Percentiles rank a stretch among this genome's conserved stretches.
These are phyloP conservation scores for Pentamera pediparva DNA, from an alignment of 53 echinoderm and acorn worm genomes.

Conservation along the genomic window DNA sequence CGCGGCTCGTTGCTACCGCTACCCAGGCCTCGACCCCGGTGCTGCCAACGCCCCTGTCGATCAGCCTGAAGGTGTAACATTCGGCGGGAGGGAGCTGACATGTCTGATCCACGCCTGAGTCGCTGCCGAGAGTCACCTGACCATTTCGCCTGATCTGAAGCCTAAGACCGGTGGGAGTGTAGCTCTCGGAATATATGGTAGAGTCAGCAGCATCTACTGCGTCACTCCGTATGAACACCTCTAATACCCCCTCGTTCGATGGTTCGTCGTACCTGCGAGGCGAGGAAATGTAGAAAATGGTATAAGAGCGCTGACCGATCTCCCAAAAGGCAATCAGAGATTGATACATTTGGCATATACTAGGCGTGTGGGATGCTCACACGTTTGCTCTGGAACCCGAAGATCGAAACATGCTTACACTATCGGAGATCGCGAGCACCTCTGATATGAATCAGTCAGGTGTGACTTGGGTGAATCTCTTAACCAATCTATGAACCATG, in stretches of 20 bases:
- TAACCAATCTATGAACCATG: no score
- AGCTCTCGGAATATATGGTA: not conserved
- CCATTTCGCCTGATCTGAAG: not conserved
- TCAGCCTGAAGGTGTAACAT: not conserved
- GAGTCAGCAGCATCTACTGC: not conserved
- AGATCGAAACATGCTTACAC: constrained; percentile 53
- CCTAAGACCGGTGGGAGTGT: not conserved
- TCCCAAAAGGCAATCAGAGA: no score
- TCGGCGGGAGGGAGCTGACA: constrained; percentile 13
- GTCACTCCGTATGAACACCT: not conserved
- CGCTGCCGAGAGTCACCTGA: not conserved
- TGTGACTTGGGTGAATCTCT: no score
- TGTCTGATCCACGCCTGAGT: not conserved
- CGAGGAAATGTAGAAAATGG: no score
- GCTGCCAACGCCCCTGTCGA: not conserved
- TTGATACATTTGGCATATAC: no score
- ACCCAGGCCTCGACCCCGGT: not conserved
- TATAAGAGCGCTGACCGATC: no score
- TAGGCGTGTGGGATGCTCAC: no score
- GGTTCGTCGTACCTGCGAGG: constrained; percentile 27
- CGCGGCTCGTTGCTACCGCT: not conserved
- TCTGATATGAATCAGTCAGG: no score
- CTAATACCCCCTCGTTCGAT: not conserved
- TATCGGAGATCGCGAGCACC: constrained; percentile 52
- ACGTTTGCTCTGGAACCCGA: no score